Percentiles rank a stretch among this genome's conserved stretches.
phyloP scores from a whole-genome alignment of 2,888 invertebrate species.

The Papilio gigon region DNA sequence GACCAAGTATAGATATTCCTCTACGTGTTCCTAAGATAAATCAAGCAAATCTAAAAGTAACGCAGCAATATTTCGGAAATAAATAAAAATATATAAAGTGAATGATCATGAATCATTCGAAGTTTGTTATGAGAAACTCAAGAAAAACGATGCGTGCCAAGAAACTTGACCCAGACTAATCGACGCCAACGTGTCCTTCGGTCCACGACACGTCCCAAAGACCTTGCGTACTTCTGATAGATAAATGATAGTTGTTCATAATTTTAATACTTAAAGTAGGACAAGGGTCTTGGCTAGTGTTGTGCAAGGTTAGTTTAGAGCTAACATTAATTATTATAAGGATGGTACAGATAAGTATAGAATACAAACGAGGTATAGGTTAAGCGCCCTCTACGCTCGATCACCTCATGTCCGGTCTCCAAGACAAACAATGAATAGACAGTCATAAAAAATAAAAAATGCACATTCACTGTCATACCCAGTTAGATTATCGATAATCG shows the following conservation, averaged over 20 bases:
- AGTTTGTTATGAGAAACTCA: constrained; percentile 8
- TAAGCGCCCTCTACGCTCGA: no score
- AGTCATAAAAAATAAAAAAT: no score
- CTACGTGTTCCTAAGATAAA: no score
- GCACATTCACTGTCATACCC: no score
- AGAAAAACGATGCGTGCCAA: constrained; percentile 38
- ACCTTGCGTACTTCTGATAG: constrained; percentile 11
- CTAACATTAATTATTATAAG: neutral
- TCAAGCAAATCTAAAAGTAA: neutral
- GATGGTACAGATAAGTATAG: neutral
- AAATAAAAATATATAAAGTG: neutral
- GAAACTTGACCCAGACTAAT: constrained; percentile 36
- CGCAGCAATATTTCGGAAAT: neutral
- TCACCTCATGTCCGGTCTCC: no score
- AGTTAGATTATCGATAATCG: no score
- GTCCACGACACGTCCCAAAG: constrained; percentile 1
- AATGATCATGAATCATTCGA: constrained; percentile 5
- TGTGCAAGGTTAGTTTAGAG: neutral
- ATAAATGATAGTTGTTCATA: constrained; percentile 15
- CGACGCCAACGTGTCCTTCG: constrained; percentile 28
- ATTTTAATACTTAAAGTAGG: neutral
- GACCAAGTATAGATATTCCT: no score
- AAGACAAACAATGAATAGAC: no score
- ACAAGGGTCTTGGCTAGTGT: neutral
- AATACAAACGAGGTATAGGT: no score